These are phyloP conservation scores for Muscicapa striata DNA, from an alignment of 2,797 vertebrate species.

Conservation along the genomic window DNA sequence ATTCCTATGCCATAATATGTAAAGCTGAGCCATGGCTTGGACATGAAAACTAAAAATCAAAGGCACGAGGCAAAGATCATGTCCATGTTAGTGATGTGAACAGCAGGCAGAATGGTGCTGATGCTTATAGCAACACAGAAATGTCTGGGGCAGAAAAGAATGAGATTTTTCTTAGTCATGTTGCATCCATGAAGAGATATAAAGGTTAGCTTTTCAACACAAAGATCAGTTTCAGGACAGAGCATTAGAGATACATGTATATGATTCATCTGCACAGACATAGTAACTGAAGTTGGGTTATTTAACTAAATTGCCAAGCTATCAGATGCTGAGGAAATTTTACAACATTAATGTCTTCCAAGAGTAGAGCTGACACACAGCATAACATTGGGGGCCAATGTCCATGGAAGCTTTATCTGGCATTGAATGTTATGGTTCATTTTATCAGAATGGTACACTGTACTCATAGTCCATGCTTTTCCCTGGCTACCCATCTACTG, in stretches of 20 bases:
- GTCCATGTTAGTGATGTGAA: not conserved
- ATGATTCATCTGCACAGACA: not conserved
- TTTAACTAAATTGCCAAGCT: not conserved
- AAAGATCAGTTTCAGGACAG: not conserved
- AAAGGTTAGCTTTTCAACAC: not conserved
- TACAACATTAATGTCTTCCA: not conserved
- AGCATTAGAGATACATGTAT: not conserved
- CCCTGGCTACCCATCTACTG: not conserved
- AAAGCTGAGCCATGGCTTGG: not conserved
- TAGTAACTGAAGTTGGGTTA: not conserved
- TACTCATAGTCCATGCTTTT: not conserved
- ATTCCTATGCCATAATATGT: not conserved
- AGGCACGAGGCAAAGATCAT: not conserved
- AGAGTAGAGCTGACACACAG: not conserved
- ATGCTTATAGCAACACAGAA: not conserved
- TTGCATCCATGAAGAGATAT: not conserved
- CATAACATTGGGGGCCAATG: conserved; percentile 26
- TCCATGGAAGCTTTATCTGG: conserved; percentile 43
- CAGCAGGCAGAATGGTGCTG: not conserved
- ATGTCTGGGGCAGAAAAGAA: not conserved
- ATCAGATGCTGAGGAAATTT: conserved; percentile 2
- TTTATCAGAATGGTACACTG: conserved; percentile 39
- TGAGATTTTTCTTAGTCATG: not conserved
- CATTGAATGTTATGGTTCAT: conserved; percentile 58
- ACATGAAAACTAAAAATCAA: not conserved